Conservation (phyloP, 2,888 invertebrate genomes). For the Phragmatobia fuliginosa region DNA sequence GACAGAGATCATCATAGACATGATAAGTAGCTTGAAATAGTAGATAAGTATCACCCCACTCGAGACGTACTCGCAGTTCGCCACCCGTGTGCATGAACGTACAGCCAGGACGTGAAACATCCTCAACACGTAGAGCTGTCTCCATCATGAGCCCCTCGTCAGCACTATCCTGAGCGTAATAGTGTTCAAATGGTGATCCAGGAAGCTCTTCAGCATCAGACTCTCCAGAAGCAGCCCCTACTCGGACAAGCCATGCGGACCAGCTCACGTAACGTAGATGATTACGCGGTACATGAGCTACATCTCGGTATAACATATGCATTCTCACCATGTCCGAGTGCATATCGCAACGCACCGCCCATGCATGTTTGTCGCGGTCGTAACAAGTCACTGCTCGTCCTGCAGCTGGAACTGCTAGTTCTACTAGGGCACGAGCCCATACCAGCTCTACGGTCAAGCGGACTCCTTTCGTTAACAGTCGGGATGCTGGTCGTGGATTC, state of each 20-base stretch:
- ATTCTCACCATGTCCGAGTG: slow-evolving; percentile 92
- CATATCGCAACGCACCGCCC: slow-evolving; percentile 92
- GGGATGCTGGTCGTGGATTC: slow-evolving; percentile 88
- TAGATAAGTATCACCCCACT: slow-evolving; percentile 93
- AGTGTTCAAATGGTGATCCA: slow-evolving; percentile 92
- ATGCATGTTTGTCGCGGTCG: slow-evolving; percentile 93
- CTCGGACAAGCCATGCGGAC: slow-evolving; percentile 89
- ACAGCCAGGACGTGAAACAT: slow-evolving; percentile 89
- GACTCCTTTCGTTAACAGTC: slow-evolving; percentile 88
- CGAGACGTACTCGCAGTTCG: slow-evolving; percentile 91
- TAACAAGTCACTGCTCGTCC: slow-evolving; percentile 89
- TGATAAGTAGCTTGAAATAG: slow-evolving; percentile 94
- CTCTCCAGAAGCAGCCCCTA: slow-evolving; percentile 84
- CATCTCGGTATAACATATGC: slow-evolving; percentile 91
- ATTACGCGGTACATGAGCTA: slow-evolving; percentile 92
- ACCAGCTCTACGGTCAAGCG: slow-evolving; percentile 91
- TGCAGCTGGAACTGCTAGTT: slow-evolving; percentile 84
- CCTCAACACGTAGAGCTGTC: slow-evolving; percentile 91
- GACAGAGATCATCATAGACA: slow-evolving; percentile 93
- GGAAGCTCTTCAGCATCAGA: slow-evolving; percentile 89
- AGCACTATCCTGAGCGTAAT: slow-evolving; percentile 92
- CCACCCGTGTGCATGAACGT: slow-evolving; percentile 91
- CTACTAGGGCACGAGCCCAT: slow-evolving; percentile 88
- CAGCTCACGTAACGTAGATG: slow-evolving; percentile 90
- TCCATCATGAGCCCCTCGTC: slow-evolving; percentile 94